Evolutionary conservation across 2,888 invertebrate species (phyloP).

Genomic region (Camptogramma bilineatum): DNA sequence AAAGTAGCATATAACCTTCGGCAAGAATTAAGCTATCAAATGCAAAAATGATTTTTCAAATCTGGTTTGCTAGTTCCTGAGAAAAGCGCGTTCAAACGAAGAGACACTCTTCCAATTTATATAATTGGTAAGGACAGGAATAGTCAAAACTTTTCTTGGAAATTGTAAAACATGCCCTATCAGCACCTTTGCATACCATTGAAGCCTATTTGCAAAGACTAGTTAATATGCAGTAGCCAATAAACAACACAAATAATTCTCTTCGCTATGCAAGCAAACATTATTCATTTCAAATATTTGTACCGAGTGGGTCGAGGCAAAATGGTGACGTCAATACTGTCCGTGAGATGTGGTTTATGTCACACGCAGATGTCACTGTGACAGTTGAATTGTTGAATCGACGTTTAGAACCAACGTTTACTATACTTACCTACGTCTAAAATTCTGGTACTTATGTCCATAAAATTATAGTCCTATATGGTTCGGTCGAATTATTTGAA

Average conservation of each 20-base stretch:
- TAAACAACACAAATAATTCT: neutral
- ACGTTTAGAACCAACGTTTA: neutral
- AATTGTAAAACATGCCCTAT: neutral
- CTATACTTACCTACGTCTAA: too few relatives aligned
- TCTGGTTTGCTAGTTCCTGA: too few relatives aligned
- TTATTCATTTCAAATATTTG: constrained; percentile 46
- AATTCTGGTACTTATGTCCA: neutral
- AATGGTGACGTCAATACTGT: constrained; percentile 56
- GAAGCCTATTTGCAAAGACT: neutral
- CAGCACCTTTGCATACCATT: neutral
- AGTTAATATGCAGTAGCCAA: constrained; percentile 1
- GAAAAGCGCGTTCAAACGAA: too few relatives aligned
- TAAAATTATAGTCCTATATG: too few relatives aligned
- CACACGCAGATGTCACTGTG: constrained; percentile 26
- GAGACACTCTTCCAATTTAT: too few relatives aligned
- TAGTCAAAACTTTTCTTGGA: too few relatives aligned
- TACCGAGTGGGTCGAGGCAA: constrained; percentile 40
- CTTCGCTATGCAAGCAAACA: constrained; percentile 20
- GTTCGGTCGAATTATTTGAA: too few relatives aligned
- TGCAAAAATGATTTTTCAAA: too few relatives aligned
- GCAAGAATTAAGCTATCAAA: too few relatives aligned
- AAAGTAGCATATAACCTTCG: too few relatives aligned
- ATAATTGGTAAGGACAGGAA: too few relatives aligned
- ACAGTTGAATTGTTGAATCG: constrained; percentile 9
- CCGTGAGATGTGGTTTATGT: constrained; percentile 52